phyloP scores from a whole-genome alignment of 2,797 vertebrate species.

The Benthosema pterotum region DNA sequence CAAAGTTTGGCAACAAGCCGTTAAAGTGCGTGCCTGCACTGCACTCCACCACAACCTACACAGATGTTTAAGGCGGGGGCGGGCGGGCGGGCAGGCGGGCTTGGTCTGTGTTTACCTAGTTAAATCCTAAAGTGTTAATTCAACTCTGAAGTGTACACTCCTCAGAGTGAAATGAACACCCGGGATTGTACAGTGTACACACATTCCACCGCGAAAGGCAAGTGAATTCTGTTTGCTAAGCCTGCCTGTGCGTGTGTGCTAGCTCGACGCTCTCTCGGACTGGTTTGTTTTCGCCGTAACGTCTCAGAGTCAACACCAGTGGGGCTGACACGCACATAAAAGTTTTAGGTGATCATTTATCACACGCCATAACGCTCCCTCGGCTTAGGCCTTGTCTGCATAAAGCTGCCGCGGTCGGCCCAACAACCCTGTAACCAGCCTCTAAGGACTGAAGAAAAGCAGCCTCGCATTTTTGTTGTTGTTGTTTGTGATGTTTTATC shows the following conservation, averaged over 20 bases:
- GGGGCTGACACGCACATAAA: conserved; percentile 30
- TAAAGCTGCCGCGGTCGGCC: conserved; percentile 41
- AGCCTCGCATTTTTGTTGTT: conserved; percentile 38
- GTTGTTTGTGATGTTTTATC: conserved; percentile 32
- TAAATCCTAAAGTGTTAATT: too few species aligned
- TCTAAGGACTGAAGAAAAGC: conserved; percentile 21
- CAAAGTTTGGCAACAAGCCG: too few species aligned
- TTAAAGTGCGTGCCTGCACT: conserved; percentile 7
- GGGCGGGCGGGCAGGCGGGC: too few species aligned
- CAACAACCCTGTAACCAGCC: conserved; percentile 36
- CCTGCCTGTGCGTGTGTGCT: too few species aligned
- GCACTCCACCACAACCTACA: conserved; percentile 23
- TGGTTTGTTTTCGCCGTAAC: conserved; percentile 19
- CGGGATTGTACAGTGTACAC: too few species aligned
- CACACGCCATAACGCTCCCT: conserved; percentile 46
- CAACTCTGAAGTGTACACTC: too few species aligned
- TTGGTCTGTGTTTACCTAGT: too few species aligned
- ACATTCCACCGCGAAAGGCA: too few species aligned
- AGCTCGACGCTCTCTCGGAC: too few species aligned
- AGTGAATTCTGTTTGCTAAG: too few species aligned
- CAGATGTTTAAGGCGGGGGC: not conserved
- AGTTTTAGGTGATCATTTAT: conserved; percentile 49
- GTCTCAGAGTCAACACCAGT: conserved; percentile 4
- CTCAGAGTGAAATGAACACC: too few species aligned
- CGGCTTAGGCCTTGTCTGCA: conserved; percentile 25